Evolutionary conservation across 2,797 vertebrate species (phyloP), one percentile per base, ranked within the genome.

Genomic region (Rhynchonycteris naso): DNA sequence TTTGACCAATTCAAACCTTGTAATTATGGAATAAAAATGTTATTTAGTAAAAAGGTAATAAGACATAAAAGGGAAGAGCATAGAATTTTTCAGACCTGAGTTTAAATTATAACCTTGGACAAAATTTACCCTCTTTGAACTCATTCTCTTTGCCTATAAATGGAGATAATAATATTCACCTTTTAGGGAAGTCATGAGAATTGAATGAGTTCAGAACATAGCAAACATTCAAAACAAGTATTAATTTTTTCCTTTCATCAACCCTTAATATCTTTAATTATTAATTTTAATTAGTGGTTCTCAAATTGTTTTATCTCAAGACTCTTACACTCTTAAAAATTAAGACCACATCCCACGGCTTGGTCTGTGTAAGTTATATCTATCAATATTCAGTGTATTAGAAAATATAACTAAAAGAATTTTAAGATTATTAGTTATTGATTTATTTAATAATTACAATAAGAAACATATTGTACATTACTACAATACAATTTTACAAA

Each of bases 21-120:
- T 82, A 94, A 93, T 88, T 93, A 91, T 56, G 79, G 35, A 95
- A 85, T 92, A 96, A 95, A 95, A 95, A 84, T 88, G 50, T 61
- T 90, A 76, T 84, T 90, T 72, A 80, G 56, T 61, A 72, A 21
- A 30, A 88, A 93, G 71, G 56, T 43, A 71, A 52, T 72, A 59
- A 80, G 43, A 76, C 7, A 2, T 87, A 65, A 90, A 43, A 86
- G 38, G 35, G 65, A 74, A 96, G 69, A 86, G 7, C 33, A 3
- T n/a, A 16, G 33, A 8, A 33, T 61, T 96, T 92, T 96, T 68
- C 30, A 93, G 71, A 90, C 21, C 52, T 90, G 35, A 14, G n/a
- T 83, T 86, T 78, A 85, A 91, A 78, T 92, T 19, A 58, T 63
- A 78, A 91, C 38, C 61, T 93, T 81, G 30, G 28, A 52, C 54